Evolutionary conservation across 2,797 vertebrate genomes (phyloP), one percentile per base, ranked within the genome.

Genomic region (Antennarius maculatus): DNA sequence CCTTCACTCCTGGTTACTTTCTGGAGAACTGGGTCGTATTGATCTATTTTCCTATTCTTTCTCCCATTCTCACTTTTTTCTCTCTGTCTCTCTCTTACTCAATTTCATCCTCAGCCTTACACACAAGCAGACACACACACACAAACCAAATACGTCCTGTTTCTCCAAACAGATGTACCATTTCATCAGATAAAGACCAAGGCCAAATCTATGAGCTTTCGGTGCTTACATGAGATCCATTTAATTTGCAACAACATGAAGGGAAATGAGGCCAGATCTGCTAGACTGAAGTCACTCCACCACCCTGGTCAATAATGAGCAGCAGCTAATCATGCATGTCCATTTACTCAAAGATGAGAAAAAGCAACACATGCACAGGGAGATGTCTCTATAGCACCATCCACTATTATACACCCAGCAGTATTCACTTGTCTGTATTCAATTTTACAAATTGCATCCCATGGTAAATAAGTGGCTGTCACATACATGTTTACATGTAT

Each of bases 111-210:
- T 46, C 49, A 50, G 59, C 48, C 31, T 11, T 5, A n/a, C 58
- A 18, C 51, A 11, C 34, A 42, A 42, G 47, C 39, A 56, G 54
- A 63, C 64, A 61, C 48, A 56, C 70, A 28, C 55, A 39, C 63
- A 63, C 34, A 45, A 56, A 29, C 54, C 14, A 43, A 3, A 15
- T 15, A 43, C 42, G 14, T 61, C 71, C 71, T 74, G 82, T 91
- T 91, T 86, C 82, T 79, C 74, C 72, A 84, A 89, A 83, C 83
- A 92, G 87, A 86, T 86, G 80, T 84, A 86, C 52, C 66, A 79
- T 88, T 89, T 88, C 86, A 90, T 89, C 87, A 85, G 70, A 86
- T 86, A 81, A 88, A 89, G 77, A 85, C 81, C 84, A 83, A 89
- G 81, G 83, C 85, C 84, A 80, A 34, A 71, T 77, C 81, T 81